Conservation (phyloP, 2,888 invertebrate genomes). For the Chalcosyrphus nemorum region DNA sequence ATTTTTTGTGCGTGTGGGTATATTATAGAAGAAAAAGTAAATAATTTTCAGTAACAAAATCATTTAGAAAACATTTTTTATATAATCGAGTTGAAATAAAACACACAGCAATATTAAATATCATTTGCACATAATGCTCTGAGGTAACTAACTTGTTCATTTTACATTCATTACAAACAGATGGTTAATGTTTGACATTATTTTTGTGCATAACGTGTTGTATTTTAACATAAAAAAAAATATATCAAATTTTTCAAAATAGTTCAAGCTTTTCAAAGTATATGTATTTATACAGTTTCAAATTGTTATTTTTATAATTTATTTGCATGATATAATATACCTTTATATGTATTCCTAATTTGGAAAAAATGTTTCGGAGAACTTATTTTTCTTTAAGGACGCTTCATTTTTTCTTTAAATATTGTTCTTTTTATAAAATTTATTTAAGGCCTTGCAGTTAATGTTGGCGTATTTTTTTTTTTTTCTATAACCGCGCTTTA, state of each 20-base stretch:
- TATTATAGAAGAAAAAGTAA: conserved; percentile 24
- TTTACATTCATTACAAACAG: conserved; percentile 18
- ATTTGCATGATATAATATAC: not conserved
- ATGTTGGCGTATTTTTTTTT: too few species aligned
- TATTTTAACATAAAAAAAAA: conserved; percentile 23
- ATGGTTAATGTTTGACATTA: conserved; percentile 24
- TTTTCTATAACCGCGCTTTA: too few species aligned
- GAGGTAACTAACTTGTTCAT: conserved; percentile 59
- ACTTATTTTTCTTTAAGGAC: not conserved
- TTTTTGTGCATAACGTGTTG: conserved; percentile 24
- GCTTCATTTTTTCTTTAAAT: too few species aligned
- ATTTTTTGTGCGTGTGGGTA: conserved; percentile 58
- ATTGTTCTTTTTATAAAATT: too few species aligned
- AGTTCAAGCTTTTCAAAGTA: too few species aligned
- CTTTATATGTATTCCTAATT: not conserved
- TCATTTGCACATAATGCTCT: conserved; percentile 54
- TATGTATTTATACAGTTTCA: not conserved
- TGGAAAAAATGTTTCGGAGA: not conserved
- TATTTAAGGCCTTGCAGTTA: too few species aligned
- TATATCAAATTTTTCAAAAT: too few species aligned
- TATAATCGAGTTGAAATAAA: conserved; percentile 37
- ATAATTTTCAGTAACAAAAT: conserved; percentile 17
- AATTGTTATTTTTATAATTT: too few species aligned
- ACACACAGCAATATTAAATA: conserved; percentile 27
- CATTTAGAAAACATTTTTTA: conserved; percentile 23